These are phyloP conservation scores for Manduca sexta DNA, from an alignment of 1,140 invertebrate genomes.

Conservation along the genomic window DNA sequence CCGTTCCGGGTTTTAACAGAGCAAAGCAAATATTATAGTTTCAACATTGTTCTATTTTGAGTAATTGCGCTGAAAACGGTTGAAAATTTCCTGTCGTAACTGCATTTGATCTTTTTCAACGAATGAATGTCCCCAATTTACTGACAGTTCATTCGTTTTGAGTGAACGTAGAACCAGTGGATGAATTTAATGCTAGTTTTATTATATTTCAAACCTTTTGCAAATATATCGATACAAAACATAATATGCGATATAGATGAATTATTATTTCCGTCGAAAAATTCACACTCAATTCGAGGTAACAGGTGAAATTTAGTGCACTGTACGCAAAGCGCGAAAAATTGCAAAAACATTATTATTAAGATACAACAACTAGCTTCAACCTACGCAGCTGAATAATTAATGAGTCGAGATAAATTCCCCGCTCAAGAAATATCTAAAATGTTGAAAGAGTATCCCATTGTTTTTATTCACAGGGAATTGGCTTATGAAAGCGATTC, in stretches of 20 bases:
- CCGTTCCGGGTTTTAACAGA: not conserved
- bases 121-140: constrained; percentile 21
- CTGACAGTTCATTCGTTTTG: constrained; percentile 8
- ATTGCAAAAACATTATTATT: constrained; percentile 10
- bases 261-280: too few species aligned
- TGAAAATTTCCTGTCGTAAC: constrained; percentile 11
- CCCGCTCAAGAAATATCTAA: constrained; percentile 23
- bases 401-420: constrained; percentile 31
- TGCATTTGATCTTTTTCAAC: constrained; percentile 19
- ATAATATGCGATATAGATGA: too few species aligned
- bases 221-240: too few species aligned
- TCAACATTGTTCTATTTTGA: constrained; percentile 8
- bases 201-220: too few species aligned
- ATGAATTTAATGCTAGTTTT: not conserved
- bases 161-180: constrained; percentile 3
- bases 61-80: constrained; percentile 15
- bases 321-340: not conserved
- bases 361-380: constrained; percentile 5
- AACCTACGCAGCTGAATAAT: constrained; percentile 24
- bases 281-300: too few species aligned
- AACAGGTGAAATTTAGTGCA: too few species aligned
- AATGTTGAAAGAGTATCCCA: constrained; percentile 44
- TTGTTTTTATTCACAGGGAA: constrained; percentile 57
- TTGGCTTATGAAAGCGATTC: constrained; percentile 65
- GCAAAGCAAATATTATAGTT: constrained; percentile 11